Base-by-base conservation (phyloP, 2,888 invertebrate species). In the Brenthis daphne region DNA sequence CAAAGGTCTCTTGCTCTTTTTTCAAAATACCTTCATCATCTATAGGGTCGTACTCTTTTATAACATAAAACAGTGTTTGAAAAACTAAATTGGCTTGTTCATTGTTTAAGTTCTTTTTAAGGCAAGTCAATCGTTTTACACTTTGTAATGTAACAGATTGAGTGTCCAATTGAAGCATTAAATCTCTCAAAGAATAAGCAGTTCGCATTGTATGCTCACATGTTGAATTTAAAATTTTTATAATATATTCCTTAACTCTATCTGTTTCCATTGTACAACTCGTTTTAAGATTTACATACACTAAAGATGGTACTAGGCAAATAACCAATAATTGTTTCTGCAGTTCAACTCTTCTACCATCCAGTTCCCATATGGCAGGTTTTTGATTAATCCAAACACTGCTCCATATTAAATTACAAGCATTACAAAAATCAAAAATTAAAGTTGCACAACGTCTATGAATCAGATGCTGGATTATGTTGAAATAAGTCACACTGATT, bases 61-160 rank as follows among this genome's bases (percentile, higher is more conserved):
- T 81, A 0, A 93, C 90, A 79, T 95, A 95, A 58, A 94, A 94
- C 60, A 95, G 80, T 0, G 94, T 92, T 82, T 95, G 95, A 75
- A 95, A 95, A 1, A 95, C 90, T 29, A 94, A 83, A 61, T 95
- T 94, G 0, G 95, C 95, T 77, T 94, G 94, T 65, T 94, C 94
- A 56, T 94, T 91, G 66, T 93, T 90, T 69, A 95, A 88, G 71
- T 94, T 90, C 60, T 94, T 90, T 74, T 94, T 94, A 74, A 93
- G 86, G 75, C 94, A 93, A n/a, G 94, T 86, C 1, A 95, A 82
- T 74, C 94, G 93, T 74, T 94, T 92, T 2, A 95, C 85, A 63
- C 94, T 91, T 69, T 94, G 89, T 8, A 92, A 83, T 0, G 91
- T 89, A n/a, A 93, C 80, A 3, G 89, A 83, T 65, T 92, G 83